phyloP scores from a whole-genome alignment of 2,797 vertebrate species.

The Sebastes steindachneri region DNA sequence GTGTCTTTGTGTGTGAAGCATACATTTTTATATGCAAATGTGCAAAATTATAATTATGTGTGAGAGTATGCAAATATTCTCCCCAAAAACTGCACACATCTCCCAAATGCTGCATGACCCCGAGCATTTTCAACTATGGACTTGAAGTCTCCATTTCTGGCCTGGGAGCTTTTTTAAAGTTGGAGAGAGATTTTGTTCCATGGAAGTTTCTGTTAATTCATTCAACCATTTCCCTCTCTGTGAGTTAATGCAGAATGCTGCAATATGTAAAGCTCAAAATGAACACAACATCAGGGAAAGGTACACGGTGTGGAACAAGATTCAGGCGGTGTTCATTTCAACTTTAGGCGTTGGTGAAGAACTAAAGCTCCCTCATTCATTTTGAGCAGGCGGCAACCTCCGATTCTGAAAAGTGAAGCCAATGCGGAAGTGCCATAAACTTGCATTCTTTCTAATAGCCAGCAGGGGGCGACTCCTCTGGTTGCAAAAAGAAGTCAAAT shows the following conservation, averaged over 20 bases:
- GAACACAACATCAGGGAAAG: neutral
- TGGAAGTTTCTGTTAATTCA: constrained; percentile 20
- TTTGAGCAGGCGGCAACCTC: neutral
- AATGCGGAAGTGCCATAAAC: neutral
- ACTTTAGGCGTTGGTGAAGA: neutral
- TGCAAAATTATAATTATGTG: constrained; percentile 9
- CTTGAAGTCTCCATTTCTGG: constrained; percentile 12
- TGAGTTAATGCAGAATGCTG: neutral
- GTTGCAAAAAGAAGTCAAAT: too few species aligned
- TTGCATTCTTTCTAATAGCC: neutral
- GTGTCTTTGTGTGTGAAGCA: constrained; percentile 23
- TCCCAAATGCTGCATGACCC: constrained; percentile 36
- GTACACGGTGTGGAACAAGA: neutral
- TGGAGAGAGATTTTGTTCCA: constrained; percentile 17
- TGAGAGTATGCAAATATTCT: constrained; percentile 21
- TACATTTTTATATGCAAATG: constrained; percentile 6
- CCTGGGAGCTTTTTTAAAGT: constrained; percentile 26
- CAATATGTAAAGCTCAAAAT: neutral
- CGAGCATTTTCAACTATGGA: neutral
- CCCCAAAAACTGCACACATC: constrained; percentile 9
- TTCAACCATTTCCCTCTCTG: neutral
- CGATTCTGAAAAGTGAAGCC: neutral
- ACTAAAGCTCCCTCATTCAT: neutral
- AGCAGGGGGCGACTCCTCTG: neutral
- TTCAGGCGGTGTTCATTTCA: neutral